Evolutionary conservation across 2,888 invertebrate genomes (phyloP), one percentile per base, ranked within the genome.

Genomic region (Drosophila setosimentum): DNA sequence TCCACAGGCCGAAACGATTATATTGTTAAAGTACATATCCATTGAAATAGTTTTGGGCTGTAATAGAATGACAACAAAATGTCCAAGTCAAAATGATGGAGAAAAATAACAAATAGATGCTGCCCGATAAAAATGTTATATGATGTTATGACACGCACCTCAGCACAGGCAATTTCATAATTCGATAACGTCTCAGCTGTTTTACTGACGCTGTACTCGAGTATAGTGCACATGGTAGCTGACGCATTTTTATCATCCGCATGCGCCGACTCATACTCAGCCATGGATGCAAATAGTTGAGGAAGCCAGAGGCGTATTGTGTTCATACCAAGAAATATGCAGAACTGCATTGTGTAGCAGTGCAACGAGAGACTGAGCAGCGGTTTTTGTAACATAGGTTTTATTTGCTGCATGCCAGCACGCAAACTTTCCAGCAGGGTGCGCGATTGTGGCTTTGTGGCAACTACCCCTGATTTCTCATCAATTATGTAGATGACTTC

Each of bases 251-350:
- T 24, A 0, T 62, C 83, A 3, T 50, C 16, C 0, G 50, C 65
- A 30, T 77, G 66, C 63, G 92, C 85, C 18, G 91, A 91, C 68
- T 94, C 93, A 79, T 92, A 94, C 54, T 94, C 93, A 27, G 94
- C 93, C 51, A 96, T 95, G 91, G 96, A 96, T 62, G 96, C 95
- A 78, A 97, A 97, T 24, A 98, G 94, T 91, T 97, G 97, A 0
- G 98, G 98, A 80, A 97, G 94, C 97, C 98, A 98, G 37, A 98
- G 94, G 21, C 97, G 95, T 45, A 98, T 94, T 0, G 97, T 97
- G 89, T 97, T 97, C 78, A 96, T 94, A 32, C 96, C 95, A 89
- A 95, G 94, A 92, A 96, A 95, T 65, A 95, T 94, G 35, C 95
- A 94, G 91, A 95, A 95, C 83, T 96, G 95, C 80, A 96, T 94